These are phyloP conservation scores for Arctocebus calabarensis DNA, from an alignment of 2,797 vertebrate species.

Conservation along the genomic window DNA sequence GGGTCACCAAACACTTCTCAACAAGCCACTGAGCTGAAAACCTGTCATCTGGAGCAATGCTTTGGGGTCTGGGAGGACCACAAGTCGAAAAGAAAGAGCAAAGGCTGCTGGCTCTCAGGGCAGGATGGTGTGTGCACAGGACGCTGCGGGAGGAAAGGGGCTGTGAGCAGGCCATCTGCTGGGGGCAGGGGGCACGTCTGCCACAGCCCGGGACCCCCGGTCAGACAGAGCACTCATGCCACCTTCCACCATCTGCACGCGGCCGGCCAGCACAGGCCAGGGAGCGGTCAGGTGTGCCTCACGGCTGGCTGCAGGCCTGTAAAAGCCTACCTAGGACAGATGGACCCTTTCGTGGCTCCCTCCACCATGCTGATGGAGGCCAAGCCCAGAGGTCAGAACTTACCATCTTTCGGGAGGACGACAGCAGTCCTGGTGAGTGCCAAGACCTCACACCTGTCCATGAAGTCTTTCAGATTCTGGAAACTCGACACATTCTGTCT, in stretches of 20 bases:
- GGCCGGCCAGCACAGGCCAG: not conserved
- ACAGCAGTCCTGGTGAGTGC: accelerated
- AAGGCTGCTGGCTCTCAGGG: not conserved
- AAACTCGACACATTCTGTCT: constrained; percentile 27
- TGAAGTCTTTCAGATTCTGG: not conserved
- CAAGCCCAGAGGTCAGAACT: accelerated
- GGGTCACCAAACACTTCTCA: not conserved
- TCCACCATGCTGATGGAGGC: accelerated
- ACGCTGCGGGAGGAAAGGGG: not conserved
- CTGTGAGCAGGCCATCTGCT: accelerated
- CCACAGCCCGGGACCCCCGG: accelerated
- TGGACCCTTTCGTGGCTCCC: accelerated
- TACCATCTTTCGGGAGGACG: constrained; percentile 53
- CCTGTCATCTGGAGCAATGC: accelerated
- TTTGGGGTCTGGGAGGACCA: accelerated
- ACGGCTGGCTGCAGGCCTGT: not conserved
- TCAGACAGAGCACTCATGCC: accelerated
- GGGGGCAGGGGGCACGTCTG: not conserved
- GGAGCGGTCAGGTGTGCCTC: not conserved
- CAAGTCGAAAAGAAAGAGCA: accelerated
- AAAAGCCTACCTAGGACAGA: not conserved
- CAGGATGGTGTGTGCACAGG: constrained; percentile 69
- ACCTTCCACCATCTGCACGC: accelerated
- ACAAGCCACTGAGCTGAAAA: accelerated
- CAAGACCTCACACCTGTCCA: not conserved